phyloP scores from a whole-genome alignment of 2,113 vertebrate genomes.

The Pseudorectes ferrugineus region DNA sequence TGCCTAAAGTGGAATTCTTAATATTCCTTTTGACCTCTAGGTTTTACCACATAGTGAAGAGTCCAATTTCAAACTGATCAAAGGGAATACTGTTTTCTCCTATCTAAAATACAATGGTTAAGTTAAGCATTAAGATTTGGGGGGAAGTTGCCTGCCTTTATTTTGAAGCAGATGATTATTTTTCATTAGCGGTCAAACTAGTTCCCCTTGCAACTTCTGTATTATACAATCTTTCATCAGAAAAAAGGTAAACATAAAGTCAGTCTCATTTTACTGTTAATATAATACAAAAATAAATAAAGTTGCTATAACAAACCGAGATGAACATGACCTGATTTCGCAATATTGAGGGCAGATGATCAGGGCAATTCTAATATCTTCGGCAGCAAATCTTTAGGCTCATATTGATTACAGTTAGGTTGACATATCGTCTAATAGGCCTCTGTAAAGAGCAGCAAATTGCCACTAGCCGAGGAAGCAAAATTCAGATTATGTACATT shows the following conservation, averaged over 20 bases:
- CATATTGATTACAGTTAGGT: not conserved
- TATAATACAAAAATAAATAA: not conserved
- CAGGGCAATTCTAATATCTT: not conserved
- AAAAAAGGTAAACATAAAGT: not conserved
- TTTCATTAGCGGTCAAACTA: not conserved
- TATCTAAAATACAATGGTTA: not conserved
- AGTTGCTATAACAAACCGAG: not conserved
- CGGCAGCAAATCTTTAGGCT: not conserved
- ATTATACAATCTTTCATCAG: not conserved
- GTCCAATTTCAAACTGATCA: not conserved
- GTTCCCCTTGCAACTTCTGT: not conserved
- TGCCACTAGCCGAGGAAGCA: fast-evolving
- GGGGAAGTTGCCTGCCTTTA: not conserved
- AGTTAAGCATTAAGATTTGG: not conserved
- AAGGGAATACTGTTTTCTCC: not conserved
- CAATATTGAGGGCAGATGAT: not conserved
- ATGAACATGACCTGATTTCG: not conserved
- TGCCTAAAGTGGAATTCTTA: not conserved
- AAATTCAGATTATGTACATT: not conserved
- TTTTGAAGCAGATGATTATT: not conserved
- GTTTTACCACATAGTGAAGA: not conserved
- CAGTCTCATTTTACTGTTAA: not conserved
- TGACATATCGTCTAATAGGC: not conserved
- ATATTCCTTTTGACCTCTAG: not conserved
- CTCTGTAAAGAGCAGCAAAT: not conserved